A percentile compares a stretch with the other conserved stretches of the same genome.
Conservation (phyloP, 2,797 vertebrate genomes). For the Rhynchotus rufescens region DNA sequence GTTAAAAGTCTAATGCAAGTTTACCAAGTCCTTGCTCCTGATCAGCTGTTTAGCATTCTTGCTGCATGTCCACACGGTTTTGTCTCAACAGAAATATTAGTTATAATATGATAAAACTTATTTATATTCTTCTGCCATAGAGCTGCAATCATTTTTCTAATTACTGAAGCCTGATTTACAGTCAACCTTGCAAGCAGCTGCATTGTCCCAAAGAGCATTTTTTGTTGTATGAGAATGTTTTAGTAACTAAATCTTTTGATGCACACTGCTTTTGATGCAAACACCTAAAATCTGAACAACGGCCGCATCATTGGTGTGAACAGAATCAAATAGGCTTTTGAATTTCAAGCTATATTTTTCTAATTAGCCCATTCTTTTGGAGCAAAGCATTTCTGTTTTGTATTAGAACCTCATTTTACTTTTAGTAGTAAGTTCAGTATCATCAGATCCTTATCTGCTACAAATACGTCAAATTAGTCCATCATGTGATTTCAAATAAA, state of each 20-base stretch:
- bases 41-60: not conserved
- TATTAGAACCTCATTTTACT: not conserved
- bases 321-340: not conserved
- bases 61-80: not conserved
- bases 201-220: not conserved
- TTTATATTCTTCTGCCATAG: not conserved
- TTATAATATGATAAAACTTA: not conserved
- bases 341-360: not conserved
- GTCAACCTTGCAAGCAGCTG: not conserved
- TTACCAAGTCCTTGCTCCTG: not conserved
- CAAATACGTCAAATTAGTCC: not conserved
- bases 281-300: not conserved
- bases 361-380: not conserved
- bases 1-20: not conserved
- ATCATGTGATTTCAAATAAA: not conserved
- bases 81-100: not conserved
- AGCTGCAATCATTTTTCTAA: not conserved
- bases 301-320: rapidly evolving
- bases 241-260: not conserved
- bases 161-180: not conserved
- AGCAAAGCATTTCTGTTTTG: not conserved
- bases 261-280: not conserved
- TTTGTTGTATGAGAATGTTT: not conserved
- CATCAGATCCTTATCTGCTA: not conserved
- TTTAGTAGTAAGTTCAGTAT: not conserved